These are phyloP conservation scores for Agriopis leucophaearia DNA, from an alignment of 2,888 invertebrate genomes.

Conservation along the genomic window DNA sequence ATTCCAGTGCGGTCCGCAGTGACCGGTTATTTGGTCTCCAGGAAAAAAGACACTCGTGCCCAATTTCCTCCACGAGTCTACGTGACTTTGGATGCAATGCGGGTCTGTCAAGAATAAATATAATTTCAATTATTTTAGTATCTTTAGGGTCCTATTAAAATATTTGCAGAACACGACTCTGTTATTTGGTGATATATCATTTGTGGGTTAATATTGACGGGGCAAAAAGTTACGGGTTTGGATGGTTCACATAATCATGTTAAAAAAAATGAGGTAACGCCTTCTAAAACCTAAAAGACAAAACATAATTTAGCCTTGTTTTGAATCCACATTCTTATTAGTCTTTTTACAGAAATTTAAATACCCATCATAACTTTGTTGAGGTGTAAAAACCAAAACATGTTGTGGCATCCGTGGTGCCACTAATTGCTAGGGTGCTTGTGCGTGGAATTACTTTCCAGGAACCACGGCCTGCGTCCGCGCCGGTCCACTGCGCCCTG, in stretches of 20 bases:
- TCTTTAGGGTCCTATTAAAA: constrained; percentile 31
- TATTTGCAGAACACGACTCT: constrained; percentile 33
- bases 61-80: constrained; percentile 20
- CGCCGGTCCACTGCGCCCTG: constrained; percentile 55
- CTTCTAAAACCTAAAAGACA: not conserved
- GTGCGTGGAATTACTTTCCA: constrained; percentile 64
- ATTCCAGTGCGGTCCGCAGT: constrained; percentile 28
- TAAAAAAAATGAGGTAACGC: too few species aligned
- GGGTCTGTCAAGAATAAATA: constrained; percentile 1
- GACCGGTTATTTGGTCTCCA: constrained; percentile 35
- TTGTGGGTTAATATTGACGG: not conserved
- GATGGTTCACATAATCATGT: too few species aligned
- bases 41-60: constrained; percentile 33
- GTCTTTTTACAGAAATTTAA: constrained; percentile 11
- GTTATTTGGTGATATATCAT: constrained; percentile 10
- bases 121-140: constrained; percentile 9
- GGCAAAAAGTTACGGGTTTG: not conserved
- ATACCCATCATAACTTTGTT: constrained; percentile 6
- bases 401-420: constrained; percentile 35
- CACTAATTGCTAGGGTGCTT: constrained; percentile 42
- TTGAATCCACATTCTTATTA: constrained; percentile 5
- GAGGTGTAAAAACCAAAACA: constrained; percentile 31
- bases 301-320: constrained; percentile 2
- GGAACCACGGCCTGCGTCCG: constrained; percentile 63
- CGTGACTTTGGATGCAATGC: constrained; percentile 32